Base-by-base conservation (phyloP, 2,113 vertebrate species). In the Oncorhynchus tshawytscha region DNA sequence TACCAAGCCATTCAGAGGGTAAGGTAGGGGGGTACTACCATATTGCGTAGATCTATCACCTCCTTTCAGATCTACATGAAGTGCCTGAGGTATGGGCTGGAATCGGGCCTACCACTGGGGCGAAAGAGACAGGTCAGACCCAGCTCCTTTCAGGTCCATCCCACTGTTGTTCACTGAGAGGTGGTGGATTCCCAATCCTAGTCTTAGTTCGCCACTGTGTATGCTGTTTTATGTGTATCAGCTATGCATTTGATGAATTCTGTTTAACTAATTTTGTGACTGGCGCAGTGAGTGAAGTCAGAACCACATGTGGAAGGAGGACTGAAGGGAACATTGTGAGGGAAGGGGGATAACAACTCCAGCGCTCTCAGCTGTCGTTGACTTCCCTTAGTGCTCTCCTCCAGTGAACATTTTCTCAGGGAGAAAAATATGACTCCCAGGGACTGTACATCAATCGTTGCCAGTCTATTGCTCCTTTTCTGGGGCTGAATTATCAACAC, bases 301-400 rank as follows among this genome's bases (percentile, higher is more conserved):
- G 81, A 84, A 85, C 78, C 90, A 91, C 89, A 89, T 90, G 88
- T 88, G 81, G 72, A 64, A 20, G 18, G 8, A 62, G 20, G 48
- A 64, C 39, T 51, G 48, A 77, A 70, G 64, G 39, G 39, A 45
- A n/a, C 31, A 13, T 4, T n/a, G 45, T 22, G 39, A 9, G 39
- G 39, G 9, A 45, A 45, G 9, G 22, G 72, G 24, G 6, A 31
- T 74, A 85, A 82, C 81, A 86, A 85, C 80, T 86, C 78, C 77
- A 83, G 77, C 67, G 78, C 82, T 91, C 85, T 90, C 86, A 86
- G 76, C 77, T 76, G 86, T 85, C 82, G 81, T 83, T 80, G 67
- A 87, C 83, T 85, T 75, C 80, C 45, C 24, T n/a, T 67, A 15
- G 9, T 0, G 57, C 70, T 87, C 78, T 71, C 75, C 78, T 64